Conservation (phyloP, 2,113 vertebrate genomes). For the Ophiodon elongatus region DNA sequence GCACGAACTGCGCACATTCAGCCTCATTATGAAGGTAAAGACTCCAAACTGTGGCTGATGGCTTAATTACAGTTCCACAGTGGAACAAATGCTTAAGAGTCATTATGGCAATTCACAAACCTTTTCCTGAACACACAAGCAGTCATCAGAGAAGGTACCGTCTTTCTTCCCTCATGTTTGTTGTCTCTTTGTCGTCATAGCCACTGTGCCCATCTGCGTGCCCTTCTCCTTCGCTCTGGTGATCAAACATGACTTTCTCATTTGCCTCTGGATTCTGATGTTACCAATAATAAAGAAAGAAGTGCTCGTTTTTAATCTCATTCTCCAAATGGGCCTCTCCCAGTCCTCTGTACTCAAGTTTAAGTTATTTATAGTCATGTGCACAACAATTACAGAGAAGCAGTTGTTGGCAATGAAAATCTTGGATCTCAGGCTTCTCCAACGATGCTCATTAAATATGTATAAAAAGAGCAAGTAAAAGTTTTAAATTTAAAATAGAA, state of each 20-base stretch:
- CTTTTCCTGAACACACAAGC: conserved; percentile 63
- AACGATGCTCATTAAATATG: background rate
- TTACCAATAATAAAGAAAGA: conserved; percentile 15
- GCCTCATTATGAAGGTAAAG: conserved; percentile 86
- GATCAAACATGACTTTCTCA: conserved; percentile 50
- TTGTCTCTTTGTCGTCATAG: conserved; percentile 2
- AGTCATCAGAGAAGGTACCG: conserved; percentile 42
- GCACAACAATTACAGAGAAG: background rate
- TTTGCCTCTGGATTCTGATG: conserved; percentile 10
- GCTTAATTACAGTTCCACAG: conserved; percentile 83
- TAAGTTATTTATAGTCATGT: background rate
- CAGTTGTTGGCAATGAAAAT: background rate
- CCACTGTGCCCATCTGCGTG: conserved; percentile 14
- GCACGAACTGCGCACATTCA: conserved; percentile 79
- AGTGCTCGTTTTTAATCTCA: background rate
- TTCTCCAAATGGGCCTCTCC: conserved; percentile 9
- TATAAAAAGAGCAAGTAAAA: background rate
- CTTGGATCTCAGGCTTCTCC: background rate
- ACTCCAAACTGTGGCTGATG: conserved; percentile 84
- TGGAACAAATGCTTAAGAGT: conserved; percentile 79
- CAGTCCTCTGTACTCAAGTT: conserved; percentile 12
- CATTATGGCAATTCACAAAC: conserved; percentile 68
- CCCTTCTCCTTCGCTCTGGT: conserved; percentile 19
- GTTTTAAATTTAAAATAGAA: background rate
- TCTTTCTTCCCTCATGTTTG: conserved; percentile 11